Base-by-base conservation (phyloP, 2,113 vertebrate genomes). In the Harpagus bidentatus region DNA sequence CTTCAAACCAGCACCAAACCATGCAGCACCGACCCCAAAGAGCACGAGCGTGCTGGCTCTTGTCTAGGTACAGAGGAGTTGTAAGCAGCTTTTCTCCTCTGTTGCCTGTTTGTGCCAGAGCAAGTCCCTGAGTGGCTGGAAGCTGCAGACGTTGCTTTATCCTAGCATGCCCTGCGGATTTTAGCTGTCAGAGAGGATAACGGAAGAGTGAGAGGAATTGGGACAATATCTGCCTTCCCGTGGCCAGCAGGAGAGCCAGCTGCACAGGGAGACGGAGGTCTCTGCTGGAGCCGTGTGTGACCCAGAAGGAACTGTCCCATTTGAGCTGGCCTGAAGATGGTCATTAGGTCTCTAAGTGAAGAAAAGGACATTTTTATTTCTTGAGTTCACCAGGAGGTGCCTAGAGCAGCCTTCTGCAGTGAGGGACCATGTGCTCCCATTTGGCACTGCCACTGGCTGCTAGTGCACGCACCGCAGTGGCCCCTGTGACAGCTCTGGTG, bases 381-480 rank as follows among this genome's bases (percentile, higher is more conserved):
- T 38, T 50, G 59, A 62, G 71, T 72, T 82, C 32, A 66, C n/a
- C 32, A 66, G 31, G 40, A 79, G 83, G 52, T 56, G 32, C 28
- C 10, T 23, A 26, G n/a, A 73, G 47, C 47, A 79, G 42, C 53
- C 20, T 73, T 87, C 28, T 71, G 21, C 38, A 50, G 40, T 3
- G 23, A 55, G 28, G 40, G 26, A 26, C 45, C 12, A 3, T 1
- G 25, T 42, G n/a, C 31, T 70, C n/a, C 52, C 9, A 5, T 61
- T 50, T 31, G 28, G 59, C 34, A 65, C 34, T 40, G 82, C 55
- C 19, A 11, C 74, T 31, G 74, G 42, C 67, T 90, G 76, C 76
- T 36, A 11, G 43, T 4, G 11, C 20, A 2, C 0, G 1, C 20
- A 6, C 29, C 58, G 62, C 62, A 18, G 17, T 62, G 47, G 42